Evolutionary conservation across 2,113 vertebrate species (phyloP), one percentile per base, ranked within the genome.

Genomic region (Oryzias melastigma): DNA sequence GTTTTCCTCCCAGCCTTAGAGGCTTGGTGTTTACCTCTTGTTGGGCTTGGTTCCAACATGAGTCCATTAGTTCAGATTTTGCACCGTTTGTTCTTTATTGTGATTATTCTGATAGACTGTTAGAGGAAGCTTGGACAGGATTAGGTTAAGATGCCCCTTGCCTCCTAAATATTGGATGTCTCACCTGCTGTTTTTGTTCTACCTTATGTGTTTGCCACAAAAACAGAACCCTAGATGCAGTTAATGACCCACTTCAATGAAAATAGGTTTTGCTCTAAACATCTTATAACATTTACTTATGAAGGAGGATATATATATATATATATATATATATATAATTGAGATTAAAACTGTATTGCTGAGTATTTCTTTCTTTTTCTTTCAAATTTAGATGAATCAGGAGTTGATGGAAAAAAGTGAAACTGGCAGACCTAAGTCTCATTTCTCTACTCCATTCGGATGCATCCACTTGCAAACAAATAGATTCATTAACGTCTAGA

Each of bases 81-180:
- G 18, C 58, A 43, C 29, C 18, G 13, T 65, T 64, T 55, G 24
- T 40, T 5, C 4, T 7, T n/a, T 35, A 16, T 18, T 35, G 14
- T 41, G 16, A 20, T 22, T 8, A 48, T 8, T 64, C 17, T 7
- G 73, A 15, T 60, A 55, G 54, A 60, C 54, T 68, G 16, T 60
- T 74, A 48, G 14, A 17, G 10, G 50, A 45, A 3, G 13, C n/a
- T 62, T 4, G 18, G 22, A 4, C 20, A 15, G 59, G 44, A 59
- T n/a, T 55, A 42, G 22, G 17, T 35, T 72, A 49, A 29, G 50
- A 65, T 54, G 55, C 65, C 52, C 52, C 66, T 44, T 43, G 22
- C 43, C 68, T 75, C 51, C 80, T 87, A 69, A 82, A 87, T 80
- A 77, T 80, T 86, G 29, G 45, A 83, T 69, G 48, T 17, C 52